These are phyloP conservation scores for Apostichopus leukothele DNA, from an alignment of 53 echinoderm and acorn worm species.

Conservation along the genomic window DNA sequence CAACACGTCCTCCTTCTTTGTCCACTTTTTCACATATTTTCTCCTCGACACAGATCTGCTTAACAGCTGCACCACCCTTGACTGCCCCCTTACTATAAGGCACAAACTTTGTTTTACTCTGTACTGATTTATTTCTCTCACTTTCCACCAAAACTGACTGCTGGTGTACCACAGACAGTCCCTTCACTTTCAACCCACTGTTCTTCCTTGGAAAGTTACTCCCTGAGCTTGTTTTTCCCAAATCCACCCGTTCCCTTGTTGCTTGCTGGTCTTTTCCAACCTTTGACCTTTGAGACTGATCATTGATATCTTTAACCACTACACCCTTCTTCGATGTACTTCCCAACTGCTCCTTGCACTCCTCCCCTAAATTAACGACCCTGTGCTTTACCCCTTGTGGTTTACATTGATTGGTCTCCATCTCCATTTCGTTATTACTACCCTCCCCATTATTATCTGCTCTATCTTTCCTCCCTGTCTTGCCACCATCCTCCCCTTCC, in stretches of 20 bases:
- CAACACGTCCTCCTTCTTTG: not conserved
- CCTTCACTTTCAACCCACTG: constrained; percentile 21
- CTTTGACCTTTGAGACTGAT: not conserved
- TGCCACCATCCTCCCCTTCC: not conserved
- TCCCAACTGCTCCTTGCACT: not conserved
- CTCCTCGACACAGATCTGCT: not conserved
- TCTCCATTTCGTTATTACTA: not conserved
- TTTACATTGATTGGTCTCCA: not conserved
- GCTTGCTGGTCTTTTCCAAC: not conserved
- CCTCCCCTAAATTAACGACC: no score
- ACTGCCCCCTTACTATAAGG: not conserved
- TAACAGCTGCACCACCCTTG: not conserved
- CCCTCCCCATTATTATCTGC: not conserved
- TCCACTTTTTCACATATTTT: not conserved
- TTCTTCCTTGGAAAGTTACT: constrained; percentile 6
- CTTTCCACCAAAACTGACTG: not conserved
- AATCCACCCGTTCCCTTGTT: not conserved
- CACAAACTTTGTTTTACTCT: not conserved
- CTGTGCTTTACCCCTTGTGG: not conserved
- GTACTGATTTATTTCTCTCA: not conserved
- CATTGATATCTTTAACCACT: not conserved
- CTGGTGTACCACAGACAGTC: not conserved
- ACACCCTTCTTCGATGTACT: not conserved
- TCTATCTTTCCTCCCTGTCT: not conserved
- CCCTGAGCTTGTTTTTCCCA: not conserved